These are phyloP conservation scores for Tubulanus polymorphus DNA, from an alignment of 2,888 invertebrate species.

Conservation along the genomic window DNA sequence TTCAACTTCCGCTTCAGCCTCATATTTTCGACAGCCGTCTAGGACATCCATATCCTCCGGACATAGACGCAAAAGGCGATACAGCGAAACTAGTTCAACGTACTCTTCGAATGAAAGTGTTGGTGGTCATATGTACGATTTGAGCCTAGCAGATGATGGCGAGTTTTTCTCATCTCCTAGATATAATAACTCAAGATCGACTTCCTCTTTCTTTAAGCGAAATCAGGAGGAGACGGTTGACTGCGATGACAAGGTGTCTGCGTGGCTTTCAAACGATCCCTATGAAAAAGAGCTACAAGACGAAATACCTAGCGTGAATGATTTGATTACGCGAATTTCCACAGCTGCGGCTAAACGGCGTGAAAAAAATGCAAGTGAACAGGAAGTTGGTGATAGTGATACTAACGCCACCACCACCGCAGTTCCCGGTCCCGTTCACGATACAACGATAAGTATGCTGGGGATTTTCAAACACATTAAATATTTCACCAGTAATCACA, in stretches of 20 bases:
- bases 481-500: slow-evolving; percentile 1
- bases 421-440: neutral
- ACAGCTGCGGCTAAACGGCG: neutral
- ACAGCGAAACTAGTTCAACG: neutral
- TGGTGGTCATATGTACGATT: neutral
- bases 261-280: neutral
- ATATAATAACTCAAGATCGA: neutral
- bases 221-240: neutral
- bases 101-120: neutral
- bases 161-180: neutral
- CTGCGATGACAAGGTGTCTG: neutral
- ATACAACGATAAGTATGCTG: neutral
- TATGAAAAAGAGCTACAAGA: neutral
- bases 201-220: neutral
- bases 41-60: neutral
- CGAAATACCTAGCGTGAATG: neutral
- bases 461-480: slow-evolving; percentile 1
- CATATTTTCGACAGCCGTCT: neutral
- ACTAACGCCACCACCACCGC: neutral
- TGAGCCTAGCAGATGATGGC: neutral
- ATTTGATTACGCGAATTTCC: neutral
- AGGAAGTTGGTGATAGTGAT: neutral
- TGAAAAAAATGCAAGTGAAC: neutral
- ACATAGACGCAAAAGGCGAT: neutral
- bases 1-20: neutral